Base-by-base conservation (phyloP, 2,888 invertebrate species). In the Philhelius pedissequus region DNA sequence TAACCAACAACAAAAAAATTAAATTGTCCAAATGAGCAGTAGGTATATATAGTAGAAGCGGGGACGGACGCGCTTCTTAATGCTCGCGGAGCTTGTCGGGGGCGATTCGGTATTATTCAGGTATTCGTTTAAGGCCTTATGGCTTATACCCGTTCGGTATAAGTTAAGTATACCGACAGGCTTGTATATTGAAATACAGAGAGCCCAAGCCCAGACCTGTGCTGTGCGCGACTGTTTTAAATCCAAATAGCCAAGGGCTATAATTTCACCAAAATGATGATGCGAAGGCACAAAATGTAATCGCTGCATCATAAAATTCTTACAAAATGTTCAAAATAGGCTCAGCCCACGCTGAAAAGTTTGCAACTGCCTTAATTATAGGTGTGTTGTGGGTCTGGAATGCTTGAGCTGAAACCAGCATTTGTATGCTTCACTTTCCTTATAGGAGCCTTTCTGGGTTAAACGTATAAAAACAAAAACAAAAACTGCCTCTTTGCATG, bases 301-400 rank as follows among this genome's bases (percentile, higher is more conserved):
- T 86, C 86, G 86, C 73, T 86, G 86, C 32, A 86, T 86, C 86
- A 86, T 86, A 86, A 86, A 86, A 81, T 86, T 86, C 86, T 86
- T 86, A 81, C 86, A 86, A 86, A 81, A 86, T 86, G 86, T 86
- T 86, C 81, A 86, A 81, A 86, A 86, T 86, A 86, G 86, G 76
- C 86, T 77, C 86, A 81, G 86, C 86, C 86, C 86, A 86, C 86
- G 86, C 86, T 81, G 81, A 86, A 86, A 86, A 81, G 56, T 86
- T 86, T 86, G 86, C 86, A 86, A 86, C 86, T 86, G 80, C 79
- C 84, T 84, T 84, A 86, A 86, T 86, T 86, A 86, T 86, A 86
- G 86, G 86, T 81, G 86, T 86, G 86, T 73, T 81, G 76, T 77
- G 70, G 86, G 74, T 77, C 70, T 77, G 86, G 86, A 86, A 86